Evolutionary conservation across 2,888 invertebrate species (phyloP), one percentile per base, ranked within the genome.

Genomic region (Ectobius pallidus): DNA sequence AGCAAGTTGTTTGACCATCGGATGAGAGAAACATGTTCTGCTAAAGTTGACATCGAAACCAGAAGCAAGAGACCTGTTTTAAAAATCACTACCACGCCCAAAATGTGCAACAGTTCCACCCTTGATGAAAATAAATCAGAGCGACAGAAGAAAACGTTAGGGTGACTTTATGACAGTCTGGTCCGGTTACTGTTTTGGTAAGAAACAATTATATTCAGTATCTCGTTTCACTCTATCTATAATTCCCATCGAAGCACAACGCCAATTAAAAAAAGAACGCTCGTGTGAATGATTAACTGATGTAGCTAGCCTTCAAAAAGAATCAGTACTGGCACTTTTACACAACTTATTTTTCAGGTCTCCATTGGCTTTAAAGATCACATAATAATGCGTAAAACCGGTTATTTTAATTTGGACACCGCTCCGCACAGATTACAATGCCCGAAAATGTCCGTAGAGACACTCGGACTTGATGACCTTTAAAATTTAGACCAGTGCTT

Each of bases 381-480:
- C 32, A 61, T 30, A 52, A 30, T 65, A 65, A 46, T 18, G 18
- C 44, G 46, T 27, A 2, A 27, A 65, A 65, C 65, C 65, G 65
- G 65, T 65, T 65, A 65, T 65, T 65, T 65, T 65, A 65, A 65
- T 65, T 65, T 65, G 65, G 65, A 46, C 46, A 46, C 7, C 44
- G 46, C 63, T 11, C 39, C 39, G 20, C 39, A 34, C 20, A 14
- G 63, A 63, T 63, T 65, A 65, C 65, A 65, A 65, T 46, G 65
- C 65, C 63, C 65, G 65, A 65, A 65, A 65, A 65, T 65, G 65
- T 65, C 63, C 25, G 42, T 18, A 39, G 63, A 42, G 34, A n/a
- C 20, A 65, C 16, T 27, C 30, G 27, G 11, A 65, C 65, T 46
- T 46, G 65, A 65, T 65, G 65, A 46, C 65, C 65, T 65, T 65